phyloP scores from a whole-genome alignment of 2,888 invertebrate genomes.

The Mellilla xanthometata region DNA sequence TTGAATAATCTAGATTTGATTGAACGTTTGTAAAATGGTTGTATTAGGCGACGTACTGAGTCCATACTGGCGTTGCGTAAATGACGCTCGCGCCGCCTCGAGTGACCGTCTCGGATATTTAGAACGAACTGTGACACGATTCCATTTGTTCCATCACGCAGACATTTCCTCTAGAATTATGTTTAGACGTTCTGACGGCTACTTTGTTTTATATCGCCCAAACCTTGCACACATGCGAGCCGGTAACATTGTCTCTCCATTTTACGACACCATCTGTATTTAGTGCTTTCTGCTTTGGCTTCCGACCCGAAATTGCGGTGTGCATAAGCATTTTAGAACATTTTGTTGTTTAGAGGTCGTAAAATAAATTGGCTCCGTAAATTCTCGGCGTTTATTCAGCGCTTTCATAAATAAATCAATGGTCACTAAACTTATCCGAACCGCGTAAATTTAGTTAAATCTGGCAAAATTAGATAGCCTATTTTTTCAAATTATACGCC shows the following conservation, averaged over 20 bases:
- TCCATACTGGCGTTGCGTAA: constrained; percentile 15
- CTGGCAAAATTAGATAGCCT: constrained; percentile 11
- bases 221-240: constrained; percentile 27
- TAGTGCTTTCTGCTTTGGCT: constrained; percentile 27
- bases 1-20: too few relatives aligned
- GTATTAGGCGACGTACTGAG: constrained; percentile 7
- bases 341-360: constrained; percentile 10
- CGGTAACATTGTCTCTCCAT: constrained; percentile 42
- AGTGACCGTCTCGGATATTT: constrained; percentile 47
- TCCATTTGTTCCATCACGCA: constrained; percentile 54
- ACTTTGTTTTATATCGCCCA: constrained; percentile 37
- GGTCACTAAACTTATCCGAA: constrained; percentile 1
- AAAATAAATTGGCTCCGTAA: constrained; percentile 13
- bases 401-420: constrained; percentile 8
- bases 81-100: constrained; percentile 39
- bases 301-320: constrained; percentile 20
- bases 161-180: constrained; percentile 48
- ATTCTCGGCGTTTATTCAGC: constrained; percentile 1
- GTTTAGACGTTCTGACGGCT: constrained; percentile 40
- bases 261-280: constrained; percentile 41
- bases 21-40: too few relatives aligned
- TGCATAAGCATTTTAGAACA: constrained; percentile 14
- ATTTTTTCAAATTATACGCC: constrained; percentile 10
- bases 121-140: constrained; percentile 54
- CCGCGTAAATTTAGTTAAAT: constrained; percentile 15